Evolutionary conservation across 2,113 vertebrate species (phyloP).

Genomic region (Myrmecobius fasciatus): DNA sequence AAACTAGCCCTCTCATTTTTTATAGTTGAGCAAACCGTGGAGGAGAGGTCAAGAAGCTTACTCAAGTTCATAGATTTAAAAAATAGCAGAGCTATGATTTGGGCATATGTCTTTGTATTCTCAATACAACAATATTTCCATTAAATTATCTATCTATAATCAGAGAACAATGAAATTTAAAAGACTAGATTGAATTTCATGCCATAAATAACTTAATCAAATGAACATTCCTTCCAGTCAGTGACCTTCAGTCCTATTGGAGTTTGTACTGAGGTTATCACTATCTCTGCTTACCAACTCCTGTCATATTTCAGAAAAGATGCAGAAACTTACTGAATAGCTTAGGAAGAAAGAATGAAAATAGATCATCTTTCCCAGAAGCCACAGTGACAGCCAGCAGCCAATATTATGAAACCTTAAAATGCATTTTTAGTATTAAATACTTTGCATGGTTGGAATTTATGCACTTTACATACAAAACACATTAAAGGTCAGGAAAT

Average conservation of each 20-base stretch:
- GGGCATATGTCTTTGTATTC: neutral
- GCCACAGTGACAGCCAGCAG: conserved; percentile 8
- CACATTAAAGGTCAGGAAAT: conserved; percentile 80
- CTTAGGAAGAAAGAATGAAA: neutral
- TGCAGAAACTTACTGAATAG: conserved; percentile 45
- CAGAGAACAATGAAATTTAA: neutral
- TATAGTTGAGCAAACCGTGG: neutral
- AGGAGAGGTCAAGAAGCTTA: neutral
- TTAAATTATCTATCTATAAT: neutral
- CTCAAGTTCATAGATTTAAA: neutral
- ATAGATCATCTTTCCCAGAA: neutral
- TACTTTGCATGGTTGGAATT: conserved; percentile 45
- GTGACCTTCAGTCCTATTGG: neutral
- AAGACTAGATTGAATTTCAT: neutral
- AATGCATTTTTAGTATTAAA: conserved; percentile 76
- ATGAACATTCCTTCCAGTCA: neutral
- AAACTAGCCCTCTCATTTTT: neutral
- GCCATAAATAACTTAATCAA: neutral
- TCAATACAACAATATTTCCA: neutral
- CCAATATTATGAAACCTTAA: conserved; percentile 67
- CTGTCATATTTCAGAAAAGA: conserved; percentile 33
- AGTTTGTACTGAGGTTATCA: conserved; percentile 37
- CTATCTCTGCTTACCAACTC: neutral
- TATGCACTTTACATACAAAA: conserved; percentile 78
- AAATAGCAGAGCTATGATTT: neutral